These are phyloP conservation scores for Euwallacea fornicatus DNA, from an alignment of 1,140 invertebrate genomes.

Conservation along the genomic window DNA sequence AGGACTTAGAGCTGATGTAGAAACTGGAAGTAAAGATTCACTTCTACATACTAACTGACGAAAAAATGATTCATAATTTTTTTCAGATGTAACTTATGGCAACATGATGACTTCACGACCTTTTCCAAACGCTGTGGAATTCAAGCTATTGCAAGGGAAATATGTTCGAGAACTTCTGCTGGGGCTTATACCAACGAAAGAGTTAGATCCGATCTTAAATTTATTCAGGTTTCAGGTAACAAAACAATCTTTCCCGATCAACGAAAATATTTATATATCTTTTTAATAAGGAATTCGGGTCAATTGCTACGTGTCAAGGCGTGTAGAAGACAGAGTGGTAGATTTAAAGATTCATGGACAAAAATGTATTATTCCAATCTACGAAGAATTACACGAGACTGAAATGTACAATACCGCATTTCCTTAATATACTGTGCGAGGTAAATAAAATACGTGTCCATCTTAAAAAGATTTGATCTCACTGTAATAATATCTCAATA, in stretches of 20 bases:
- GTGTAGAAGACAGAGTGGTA: slow-evolving; percentile 61
- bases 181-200: slow-evolving; percentile 46
- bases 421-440: slow-evolving; percentile 61
- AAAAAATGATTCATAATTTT: background rate
- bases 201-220: slow-evolving; percentile 56
- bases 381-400: slow-evolving; percentile 56
- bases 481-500: too few relatives aligned
- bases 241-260: background rate
- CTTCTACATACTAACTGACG: background rate
- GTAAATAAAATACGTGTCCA: background rate
- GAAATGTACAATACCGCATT: slow-evolving; percentile 65
- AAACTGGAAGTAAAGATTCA: slow-evolving; percentile 54
- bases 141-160: slow-evolving; percentile 57
- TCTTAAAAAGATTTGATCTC: background rate
- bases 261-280: background rate
- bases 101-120: slow-evolving; percentile 59
- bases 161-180: slow-evolving; percentile 54
- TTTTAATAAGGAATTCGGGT: slow-evolving; percentile 52
- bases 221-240: slow-evolving; percentile 55
- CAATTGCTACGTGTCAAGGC: slow-evolving; percentile 57
- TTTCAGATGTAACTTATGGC: slow-evolving; percentile 55
- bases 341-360: slow-evolving; percentile 63
- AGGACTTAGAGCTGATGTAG: slow-evolving; percentile 65
- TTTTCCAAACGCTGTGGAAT: slow-evolving; percentile 61
- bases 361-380: slow-evolving; percentile 66